phyloP scores from a whole-genome alignment of 2,888 invertebrate genomes.

The Dinocampus coccinellae region DNA sequence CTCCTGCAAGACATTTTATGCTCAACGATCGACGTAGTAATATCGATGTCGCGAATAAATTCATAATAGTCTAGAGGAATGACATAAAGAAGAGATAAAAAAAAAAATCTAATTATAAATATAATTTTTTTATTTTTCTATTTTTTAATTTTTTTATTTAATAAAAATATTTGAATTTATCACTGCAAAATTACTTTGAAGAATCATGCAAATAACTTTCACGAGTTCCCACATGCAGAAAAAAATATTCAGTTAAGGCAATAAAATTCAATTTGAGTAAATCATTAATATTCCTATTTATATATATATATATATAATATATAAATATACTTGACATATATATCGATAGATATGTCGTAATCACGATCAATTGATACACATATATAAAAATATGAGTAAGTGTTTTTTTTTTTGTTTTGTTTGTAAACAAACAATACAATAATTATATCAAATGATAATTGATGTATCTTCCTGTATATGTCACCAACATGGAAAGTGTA shows the following conservation, averaged over 20 bases:
- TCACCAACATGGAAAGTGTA: constrained; percentile 10
- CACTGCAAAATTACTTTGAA: not conserved
- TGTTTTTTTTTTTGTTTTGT: no score
- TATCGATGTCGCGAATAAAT: constrained; percentile 37
- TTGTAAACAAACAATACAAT: no score
- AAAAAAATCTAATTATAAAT: constrained; percentile 12
- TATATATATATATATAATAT: not conserved
- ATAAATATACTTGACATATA: no score
- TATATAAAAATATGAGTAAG: no score
- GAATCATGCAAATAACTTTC: constrained; percentile 26
- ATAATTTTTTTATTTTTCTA: no score
- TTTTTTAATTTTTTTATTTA: not conserved
- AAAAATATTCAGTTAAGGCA: not conserved
- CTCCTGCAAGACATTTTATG: constrained; percentile 21
- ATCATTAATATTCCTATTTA: not conserved
- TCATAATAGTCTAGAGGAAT: constrained; percentile 7
- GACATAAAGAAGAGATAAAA: constrained; percentile 14
- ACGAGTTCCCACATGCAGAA: constrained; percentile 19
- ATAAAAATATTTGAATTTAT: constrained; percentile 25
- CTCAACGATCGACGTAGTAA: constrained; percentile 29
- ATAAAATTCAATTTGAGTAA: constrained; percentile 11
- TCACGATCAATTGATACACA: not conserved
- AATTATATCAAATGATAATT: not conserved
- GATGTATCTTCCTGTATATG: constrained; percentile 22
- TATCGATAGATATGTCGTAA: not conserved